Base-by-base conservation (phyloP, 2,888 invertebrate genomes). In the Euplexia lucipara region DNA sequence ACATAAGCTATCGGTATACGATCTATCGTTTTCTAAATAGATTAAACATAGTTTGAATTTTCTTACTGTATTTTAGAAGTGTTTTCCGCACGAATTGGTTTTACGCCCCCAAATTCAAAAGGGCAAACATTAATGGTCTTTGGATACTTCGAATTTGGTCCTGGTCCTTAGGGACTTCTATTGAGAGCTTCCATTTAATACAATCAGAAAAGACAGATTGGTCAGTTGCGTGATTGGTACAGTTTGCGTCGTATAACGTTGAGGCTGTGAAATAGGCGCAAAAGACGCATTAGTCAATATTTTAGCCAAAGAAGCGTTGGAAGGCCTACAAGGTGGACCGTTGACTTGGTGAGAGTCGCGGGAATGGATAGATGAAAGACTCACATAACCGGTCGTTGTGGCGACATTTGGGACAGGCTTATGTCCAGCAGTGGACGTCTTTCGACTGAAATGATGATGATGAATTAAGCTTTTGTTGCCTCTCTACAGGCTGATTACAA, bases 121-220 rank as follows among this genome's bases (percentile, higher is more conserved):
- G 37, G 26, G 18, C 22, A 20, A 16, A 8, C 18, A 14, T n/a
- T 58, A 37, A 18, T 14, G 22, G 12, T 56, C 9, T 35, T 30
- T 32, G 14, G 12, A 20, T 6, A 64, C 37, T 39, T 37, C 0
- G 6, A 45, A 44, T 64, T 68, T 32, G 14, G 35, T 59, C 16
- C 41, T 34, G 60, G 26, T 44, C 44, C 20, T 63, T 16, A 63
- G 48, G 34, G 34, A 41, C 3, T 4, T 5, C 10, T 6, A 52
- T 34, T 42, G 18, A 42, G 58, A 26, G 34, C 26, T 47, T 57
- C 26, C 14, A 37, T 42, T 48, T 26, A 45, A 35, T 32, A 53
- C 12, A n/a, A n/a, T 51, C 45, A 63, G 72, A 72, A 64, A 18
- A 42, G 26, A 45, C 48, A 57, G 14, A 64, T 67, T 62, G 45